A percentile compares a stretch with the other conserved stretches of the same genome.
These are phyloP conservation scores for Drosophila sechellia DNA, from an alignment of 1,140 invertebrate species.

Conservation along the genomic window DNA sequence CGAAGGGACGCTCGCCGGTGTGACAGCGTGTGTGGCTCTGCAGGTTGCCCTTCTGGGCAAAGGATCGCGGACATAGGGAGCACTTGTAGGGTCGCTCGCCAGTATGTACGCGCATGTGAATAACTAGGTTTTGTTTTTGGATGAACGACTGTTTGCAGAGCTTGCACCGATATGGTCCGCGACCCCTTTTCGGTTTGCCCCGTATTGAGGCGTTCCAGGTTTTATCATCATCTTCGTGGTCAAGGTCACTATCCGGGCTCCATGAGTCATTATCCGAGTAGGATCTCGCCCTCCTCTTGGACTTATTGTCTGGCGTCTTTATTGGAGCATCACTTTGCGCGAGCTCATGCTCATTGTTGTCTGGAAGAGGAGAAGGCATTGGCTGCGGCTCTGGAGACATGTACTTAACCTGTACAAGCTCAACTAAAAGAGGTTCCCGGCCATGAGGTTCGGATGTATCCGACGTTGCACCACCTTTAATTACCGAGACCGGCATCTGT, in stretches of 20 bases:
- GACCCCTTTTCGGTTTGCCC: neutral
- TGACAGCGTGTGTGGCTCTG: conserved; percentile 1
- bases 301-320: neutral
- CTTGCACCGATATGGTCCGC: neutral
- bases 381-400: no score
- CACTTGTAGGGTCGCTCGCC: conserved; percentile 15
- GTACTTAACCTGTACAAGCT: conserved; percentile 1
- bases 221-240: neutral
- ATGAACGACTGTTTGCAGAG: neutral
- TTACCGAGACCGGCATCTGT: no score
- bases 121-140: neutral
- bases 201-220: neutral
- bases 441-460: neutral
- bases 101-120: conserved; percentile 6
- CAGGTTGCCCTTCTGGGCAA: conserved; percentile 15
- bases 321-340: no score
- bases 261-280: neutral
- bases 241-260: neutral
- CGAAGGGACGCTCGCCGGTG: conserved; percentile 21
- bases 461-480: neutral
- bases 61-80: conserved; percentile 3
- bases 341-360: neutral
- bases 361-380: neutral
- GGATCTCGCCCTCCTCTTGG: neutral
- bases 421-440: neutral